A percentile compares a stretch with the other conserved stretches of the same genome.
These are phyloP conservation scores for Edolisoma coerulescens DNA, from an alignment of 2,113 vertebrate species.

Conservation along the genomic window DNA sequence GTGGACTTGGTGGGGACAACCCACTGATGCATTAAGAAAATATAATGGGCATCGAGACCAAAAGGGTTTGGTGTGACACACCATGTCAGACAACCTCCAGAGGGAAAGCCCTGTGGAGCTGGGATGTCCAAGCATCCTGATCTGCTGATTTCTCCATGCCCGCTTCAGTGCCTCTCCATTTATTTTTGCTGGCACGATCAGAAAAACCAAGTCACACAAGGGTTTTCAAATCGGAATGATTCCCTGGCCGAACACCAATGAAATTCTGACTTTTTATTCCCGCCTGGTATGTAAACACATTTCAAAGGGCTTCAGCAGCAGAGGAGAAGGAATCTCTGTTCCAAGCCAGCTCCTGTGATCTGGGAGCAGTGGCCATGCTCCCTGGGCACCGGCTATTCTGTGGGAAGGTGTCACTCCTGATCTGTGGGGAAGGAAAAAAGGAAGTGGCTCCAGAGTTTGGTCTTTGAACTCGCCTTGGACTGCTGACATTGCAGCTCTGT, in stretches of 20 bases:
- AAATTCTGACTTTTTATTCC: background rate
- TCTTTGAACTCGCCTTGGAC: background rate
- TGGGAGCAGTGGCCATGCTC: background rate
- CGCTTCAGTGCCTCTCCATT: background rate
- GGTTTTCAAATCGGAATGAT: background rate
- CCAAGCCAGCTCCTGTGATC: background rate
- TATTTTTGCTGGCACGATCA: background rate
- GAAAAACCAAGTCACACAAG: background rate
- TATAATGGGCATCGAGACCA: fast-evolving
- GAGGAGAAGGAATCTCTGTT: background rate
- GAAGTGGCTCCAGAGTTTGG: background rate
- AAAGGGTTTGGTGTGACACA: background rate
- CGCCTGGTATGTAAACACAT: background rate
- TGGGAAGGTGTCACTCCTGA: background rate
- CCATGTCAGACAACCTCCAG: fast-evolving
- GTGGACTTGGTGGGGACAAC: background rate
- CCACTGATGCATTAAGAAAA: background rate
- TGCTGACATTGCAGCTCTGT: background rate
- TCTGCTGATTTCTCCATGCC: background rate
- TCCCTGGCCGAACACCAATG: background rate
- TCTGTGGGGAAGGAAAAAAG: background rate
- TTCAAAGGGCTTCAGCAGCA: background rate
- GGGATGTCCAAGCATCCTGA: background rate
- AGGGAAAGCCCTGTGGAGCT: background rate
- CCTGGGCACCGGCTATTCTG: fast-evolving